These are phyloP conservation scores for Gymnoscelis rufifasciata DNA, from an alignment of 2,888 invertebrate species.

Conservation along the genomic window DNA sequence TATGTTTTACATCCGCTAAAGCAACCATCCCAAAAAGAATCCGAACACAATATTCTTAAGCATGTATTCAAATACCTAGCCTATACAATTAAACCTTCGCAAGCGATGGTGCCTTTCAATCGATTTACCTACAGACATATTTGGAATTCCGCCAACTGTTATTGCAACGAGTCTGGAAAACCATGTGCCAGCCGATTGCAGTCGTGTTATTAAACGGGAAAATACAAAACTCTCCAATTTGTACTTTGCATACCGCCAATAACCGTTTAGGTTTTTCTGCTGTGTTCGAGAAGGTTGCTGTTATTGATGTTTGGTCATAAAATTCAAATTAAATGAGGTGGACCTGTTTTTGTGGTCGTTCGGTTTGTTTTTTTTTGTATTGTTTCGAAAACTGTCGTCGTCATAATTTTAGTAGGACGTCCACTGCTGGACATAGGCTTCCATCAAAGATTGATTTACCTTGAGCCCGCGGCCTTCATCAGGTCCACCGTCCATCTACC, in stretches of 20 bases:
- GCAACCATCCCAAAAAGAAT: too few species aligned
- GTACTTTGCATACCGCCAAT: slow-evolving; percentile 7
- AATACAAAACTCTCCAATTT: slow-evolving; percentile 8
- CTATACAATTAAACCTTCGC: slow-evolving; percentile 29
- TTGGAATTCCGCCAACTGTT: slow-evolving; percentile 66
- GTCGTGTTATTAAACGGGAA: slow-evolving; percentile 39
- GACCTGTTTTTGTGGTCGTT: too few species aligned
- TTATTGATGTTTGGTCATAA: background rate
- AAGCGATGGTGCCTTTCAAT: slow-evolving; percentile 40
- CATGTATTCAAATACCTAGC: slow-evolving; percentile 23
- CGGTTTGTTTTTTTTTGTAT: too few species aligned
- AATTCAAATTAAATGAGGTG: too few species aligned
- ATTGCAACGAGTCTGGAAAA: slow-evolving; percentile 51
- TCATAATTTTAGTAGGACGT: too few species aligned
- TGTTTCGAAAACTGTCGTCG: too few species aligned
- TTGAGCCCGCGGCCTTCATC: too few species aligned
- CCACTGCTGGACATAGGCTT: too few species aligned
- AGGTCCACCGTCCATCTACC: too few species aligned
- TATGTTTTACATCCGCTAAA: too few species aligned
- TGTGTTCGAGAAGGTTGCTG: background rate
- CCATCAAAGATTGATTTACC: too few species aligned
- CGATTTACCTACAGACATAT: slow-evolving; percentile 66
- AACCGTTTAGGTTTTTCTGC: slow-evolving; percentile 6
- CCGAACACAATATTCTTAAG: background rate
- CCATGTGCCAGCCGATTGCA: slow-evolving; percentile 32